Percentiles rank a stretch among this genome's conserved stretches.
Conservation (phyloP, 35 echinoderm and acorn worm species). For the Lytechinus pictus region DNA sequence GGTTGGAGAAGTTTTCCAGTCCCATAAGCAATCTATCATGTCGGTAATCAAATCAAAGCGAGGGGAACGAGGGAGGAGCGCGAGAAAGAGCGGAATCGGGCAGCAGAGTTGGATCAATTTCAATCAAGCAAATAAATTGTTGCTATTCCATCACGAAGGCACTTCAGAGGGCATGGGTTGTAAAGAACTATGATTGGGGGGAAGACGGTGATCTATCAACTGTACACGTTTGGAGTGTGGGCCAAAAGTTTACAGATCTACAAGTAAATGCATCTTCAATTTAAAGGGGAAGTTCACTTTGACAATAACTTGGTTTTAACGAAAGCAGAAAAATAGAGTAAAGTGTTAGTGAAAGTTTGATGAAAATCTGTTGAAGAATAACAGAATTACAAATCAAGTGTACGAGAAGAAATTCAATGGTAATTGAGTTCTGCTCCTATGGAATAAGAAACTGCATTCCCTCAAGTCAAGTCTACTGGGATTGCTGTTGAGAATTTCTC, state of each 20-base stretch:
- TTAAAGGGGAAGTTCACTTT: too few relatives aligned
- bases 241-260: background rate
- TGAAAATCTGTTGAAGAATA: too few relatives aligned
- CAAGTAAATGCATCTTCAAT: too few relatives aligned
- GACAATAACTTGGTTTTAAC: too few relatives aligned
- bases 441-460: background rate
- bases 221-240: background rate
- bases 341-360: too few relatives aligned
- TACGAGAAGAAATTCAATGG: background rate
- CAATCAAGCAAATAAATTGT: constrained; percentile 14
- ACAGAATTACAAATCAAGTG: background rate
- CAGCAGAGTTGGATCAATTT: background rate
- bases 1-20: background rate
- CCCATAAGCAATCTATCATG: background rate
- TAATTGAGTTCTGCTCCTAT: background rate
- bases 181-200: background rate
- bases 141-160: background rate
- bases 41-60: background rate
- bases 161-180: background rate
- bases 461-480: background rate
- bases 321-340: too few relatives aligned
- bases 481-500: background rate
- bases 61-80: background rate
- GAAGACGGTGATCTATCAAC: background rate
- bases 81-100: background rate